Conservation (phyloP, 2,797 vertebrate species). For the Sebastes nivosus region DNA sequence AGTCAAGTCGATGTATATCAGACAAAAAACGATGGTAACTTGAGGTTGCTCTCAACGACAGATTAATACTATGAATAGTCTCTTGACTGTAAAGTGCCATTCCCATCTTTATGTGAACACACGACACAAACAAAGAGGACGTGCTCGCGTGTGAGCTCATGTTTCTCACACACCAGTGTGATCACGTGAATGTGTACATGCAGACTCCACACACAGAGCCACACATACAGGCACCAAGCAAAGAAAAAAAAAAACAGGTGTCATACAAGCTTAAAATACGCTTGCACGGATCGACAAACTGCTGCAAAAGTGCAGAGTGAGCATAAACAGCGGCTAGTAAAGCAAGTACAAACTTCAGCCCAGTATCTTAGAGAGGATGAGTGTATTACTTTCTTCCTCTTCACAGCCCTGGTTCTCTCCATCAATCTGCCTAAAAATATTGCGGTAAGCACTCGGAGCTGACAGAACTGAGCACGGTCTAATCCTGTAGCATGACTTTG, state of each 20-base stretch:
- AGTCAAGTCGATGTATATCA: not conserved
- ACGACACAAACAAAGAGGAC: constrained; percentile 14
- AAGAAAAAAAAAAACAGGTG: not conserved
- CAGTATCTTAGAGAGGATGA: constrained; percentile 40
- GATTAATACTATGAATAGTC: constrained; percentile 16
- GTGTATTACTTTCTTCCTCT: constrained; percentile 48
- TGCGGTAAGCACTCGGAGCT: constrained; percentile 68
- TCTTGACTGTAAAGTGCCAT: constrained; percentile 36
- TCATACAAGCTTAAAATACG: constrained; percentile 50
- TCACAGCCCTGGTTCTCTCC: constrained; percentile 43
- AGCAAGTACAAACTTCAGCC: constrained; percentile 49
- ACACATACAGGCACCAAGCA: constrained; percentile 14
- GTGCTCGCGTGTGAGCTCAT: not conserved
- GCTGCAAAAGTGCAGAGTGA: constrained; percentile 64
- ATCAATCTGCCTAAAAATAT: constrained; percentile 73
- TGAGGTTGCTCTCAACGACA: not conserved
- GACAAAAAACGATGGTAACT: not conserved
- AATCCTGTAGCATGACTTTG: constrained; percentile 75
- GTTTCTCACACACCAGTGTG: not conserved
- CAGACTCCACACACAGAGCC: constrained; percentile 11
- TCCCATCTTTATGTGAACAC: constrained; percentile 9
- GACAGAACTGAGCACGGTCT: constrained; percentile 68
- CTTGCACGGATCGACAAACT: constrained; percentile 32
- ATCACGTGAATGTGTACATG: not conserved
- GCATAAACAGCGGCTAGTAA: constrained; percentile 52